Percentiles rank a stretch among this genome's conserved stretches.
Conservation (phyloP, 2,797 vertebrate genomes). For the Ptychadena robeensis region DNA sequence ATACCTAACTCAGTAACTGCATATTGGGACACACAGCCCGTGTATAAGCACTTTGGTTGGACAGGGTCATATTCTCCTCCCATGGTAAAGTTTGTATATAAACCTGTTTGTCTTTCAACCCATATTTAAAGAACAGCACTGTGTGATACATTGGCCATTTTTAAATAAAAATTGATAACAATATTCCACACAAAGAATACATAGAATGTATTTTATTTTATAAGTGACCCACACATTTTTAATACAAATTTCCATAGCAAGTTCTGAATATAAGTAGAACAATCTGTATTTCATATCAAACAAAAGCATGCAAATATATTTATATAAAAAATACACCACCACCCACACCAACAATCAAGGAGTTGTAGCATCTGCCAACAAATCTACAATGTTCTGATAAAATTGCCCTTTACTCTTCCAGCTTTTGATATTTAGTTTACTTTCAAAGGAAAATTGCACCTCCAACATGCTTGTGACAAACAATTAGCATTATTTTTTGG, state of each 20-base stretch:
- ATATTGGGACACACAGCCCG: background rate
- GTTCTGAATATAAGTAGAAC: background rate
- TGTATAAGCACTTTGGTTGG: no score
- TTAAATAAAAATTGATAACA: conserved; percentile 38
- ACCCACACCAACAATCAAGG: conserved; percentile 30
- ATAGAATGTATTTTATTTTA: background rate
- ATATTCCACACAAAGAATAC: background rate
- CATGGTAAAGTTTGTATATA: no score
- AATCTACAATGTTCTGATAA: conserved; percentile 22
- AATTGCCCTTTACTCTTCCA: background rate
- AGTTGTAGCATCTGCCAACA: conserved; percentile 4
- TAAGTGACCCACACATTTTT: background rate
- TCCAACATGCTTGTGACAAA: conserved; percentile 39
- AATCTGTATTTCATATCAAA: background rate
- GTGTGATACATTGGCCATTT: no score
- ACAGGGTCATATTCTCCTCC: no score
- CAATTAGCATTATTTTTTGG: conserved; percentile 33
- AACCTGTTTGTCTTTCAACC: no score
- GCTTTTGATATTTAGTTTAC: background rate
- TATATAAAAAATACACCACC: conserved; percentile 7
- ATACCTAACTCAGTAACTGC: no score
- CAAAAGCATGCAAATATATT: conserved; percentile 34
- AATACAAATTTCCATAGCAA: background rate
- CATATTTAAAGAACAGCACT: no score
- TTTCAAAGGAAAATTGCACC: conserved; percentile 12